Evolutionary conservation across 2,888 invertebrate species (phyloP).

Genomic region (Microctonus aethiopoides): DNA sequence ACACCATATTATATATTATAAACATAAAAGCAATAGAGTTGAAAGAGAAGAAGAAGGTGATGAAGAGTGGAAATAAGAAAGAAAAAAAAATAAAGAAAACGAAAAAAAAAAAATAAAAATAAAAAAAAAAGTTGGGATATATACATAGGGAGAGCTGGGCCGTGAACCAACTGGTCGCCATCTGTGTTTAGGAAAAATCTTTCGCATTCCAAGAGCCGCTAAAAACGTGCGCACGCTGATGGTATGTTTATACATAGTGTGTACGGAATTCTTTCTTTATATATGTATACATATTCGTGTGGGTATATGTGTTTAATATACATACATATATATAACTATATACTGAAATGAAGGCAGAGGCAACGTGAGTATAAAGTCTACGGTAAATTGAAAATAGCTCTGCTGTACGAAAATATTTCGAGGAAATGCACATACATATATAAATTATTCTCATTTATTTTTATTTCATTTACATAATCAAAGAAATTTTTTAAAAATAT

Average conservation of each 20-base stretch:
- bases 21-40: too few species aligned
- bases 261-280: not conserved
- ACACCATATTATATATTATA: too few species aligned
- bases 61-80: not conserved
- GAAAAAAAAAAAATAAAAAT: not conserved
- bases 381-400: constrained; percentile 6
- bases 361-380: constrained; percentile 2
- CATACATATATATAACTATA: too few species aligned
- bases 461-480: not conserved
- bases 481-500: not conserved
- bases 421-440: not conserved
- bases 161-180: constrained; percentile 60
- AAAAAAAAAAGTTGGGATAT: not conserved
- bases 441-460: not conserved
- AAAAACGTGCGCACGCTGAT: constrained; percentile 46
- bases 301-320: too few species aligned
- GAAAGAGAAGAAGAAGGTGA: not conserved
- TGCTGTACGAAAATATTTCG: not conserved
- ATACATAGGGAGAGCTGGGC: constrained; percentile 23
- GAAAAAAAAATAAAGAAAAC: not conserved
- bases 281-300: too few species aligned
- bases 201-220: constrained; percentile 52
- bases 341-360: not conserved
- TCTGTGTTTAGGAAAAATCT: constrained; percentile 63
- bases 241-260: constrained; percentile 9